Base-by-base conservation (phyloP, 2,113 vertebrate genomes). In the Leuciscus idus region DNA sequence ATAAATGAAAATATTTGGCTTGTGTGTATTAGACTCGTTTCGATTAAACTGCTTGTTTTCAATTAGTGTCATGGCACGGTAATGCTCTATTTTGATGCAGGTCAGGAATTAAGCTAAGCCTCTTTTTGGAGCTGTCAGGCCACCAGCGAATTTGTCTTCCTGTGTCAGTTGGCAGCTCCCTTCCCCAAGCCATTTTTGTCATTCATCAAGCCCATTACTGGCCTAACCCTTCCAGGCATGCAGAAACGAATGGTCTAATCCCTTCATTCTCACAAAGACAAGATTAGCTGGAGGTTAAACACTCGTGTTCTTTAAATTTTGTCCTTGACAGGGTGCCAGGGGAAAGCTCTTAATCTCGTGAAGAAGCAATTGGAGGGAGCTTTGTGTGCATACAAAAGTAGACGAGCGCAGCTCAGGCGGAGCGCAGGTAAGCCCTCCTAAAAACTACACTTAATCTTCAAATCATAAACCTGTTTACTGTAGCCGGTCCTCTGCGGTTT, bases 341-440 rank as follows among this genome's bases (percentile, higher is more conserved):
- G 89, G 85, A 93, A 95, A 95, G 93, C 93, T 93, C 91, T 95
- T 93, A 93, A 94, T 94, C 94, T 93, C 21, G 79, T 91, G 88
- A 90, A 87, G 94, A 90, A 93, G 91, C 89, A 84, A 88, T 30
- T 91, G 92, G 92, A 93, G 87, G 85, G 85, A 88, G 89, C 90
- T 59, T 87, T 93, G 89, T 86, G 89, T 91, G 84, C 61, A 68
- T 80, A 77, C 39, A 90, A 91, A 92, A 88, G 75, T 85, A 87
- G 87, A 82, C 12, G 84, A 83, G 81, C 88, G 57, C 26, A 73
- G 88, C 84, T 57, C 62, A 87, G 82, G 88, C 82, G 62, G 61
- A 82, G 72, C 81, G 26, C 30, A 83, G 87, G 85, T 85, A 89
- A 81, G 76, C 87, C 70, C 72, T 83, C 15, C 26, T 75, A 80